Evolutionary conservation across 2,888 invertebrate species (phyloP), one percentile per base, ranked within the genome.

Genomic region (Urechis unicinctus): DNA sequence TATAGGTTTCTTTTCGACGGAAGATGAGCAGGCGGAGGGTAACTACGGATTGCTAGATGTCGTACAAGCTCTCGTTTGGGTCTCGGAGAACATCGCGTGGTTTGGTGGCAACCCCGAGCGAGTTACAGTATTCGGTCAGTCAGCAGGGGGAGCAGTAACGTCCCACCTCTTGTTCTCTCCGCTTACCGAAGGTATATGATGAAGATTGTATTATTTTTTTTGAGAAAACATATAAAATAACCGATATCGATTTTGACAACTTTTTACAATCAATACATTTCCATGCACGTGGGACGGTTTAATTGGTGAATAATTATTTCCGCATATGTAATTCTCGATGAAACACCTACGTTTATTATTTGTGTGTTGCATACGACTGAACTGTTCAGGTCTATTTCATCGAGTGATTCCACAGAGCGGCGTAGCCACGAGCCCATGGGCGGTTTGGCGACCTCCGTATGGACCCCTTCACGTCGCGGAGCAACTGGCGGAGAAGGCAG

Each of bases 31-130:
- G 65, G 84, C 84, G 1, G 80, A 85, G 0, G 86, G 86, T n/a
- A 86, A 86, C 72, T 83, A 83, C 78, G 82, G 82, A 1, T 68
- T 83, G 41, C 67, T 78, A 17, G 83, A 83, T 68, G 74, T 81
- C 51, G 63, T 81, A 1, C 56, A 80, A 46, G 82, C 82, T 0
- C 64, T 83, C 24, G 62, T 80, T 47, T 83, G 83, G 83, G 80
- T 82, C 3, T 77, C 80, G 50, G 68, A 76, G 28, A 71, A 83
- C 61, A 82, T 83, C 22, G 60, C 64, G 6, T 53, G 65, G 13
- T 83, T 83, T 61, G 82, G 83, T 21, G 83, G 83, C 2, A 79
- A 83, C 69, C 76, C 80, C 9, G 58, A 66, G 0, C 66, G 69
- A 43, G 79, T 83, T 1, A 83, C 83, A 1, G 72, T 83, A 42